Percentiles rank a stretch among this genome's conserved stretches.
These are phyloP conservation scores for Seira ritae DNA, from an alignment of 2,888 invertebrate genomes.

Conservation along the genomic window DNA sequence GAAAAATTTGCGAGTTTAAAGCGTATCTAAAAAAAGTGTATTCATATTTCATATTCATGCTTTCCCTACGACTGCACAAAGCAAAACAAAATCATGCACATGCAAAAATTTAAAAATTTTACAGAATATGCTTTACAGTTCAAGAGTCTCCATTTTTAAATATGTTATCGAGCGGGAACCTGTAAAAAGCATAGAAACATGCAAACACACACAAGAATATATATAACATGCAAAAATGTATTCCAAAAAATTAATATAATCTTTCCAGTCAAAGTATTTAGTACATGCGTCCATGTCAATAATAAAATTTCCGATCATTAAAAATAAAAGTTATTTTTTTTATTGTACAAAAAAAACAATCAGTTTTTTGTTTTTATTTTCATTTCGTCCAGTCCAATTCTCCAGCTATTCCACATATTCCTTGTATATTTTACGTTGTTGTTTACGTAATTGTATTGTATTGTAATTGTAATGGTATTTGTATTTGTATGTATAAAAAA, in stretches of 20 bases:
- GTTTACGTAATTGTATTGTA: background rate
- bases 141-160: too few relatives aligned
- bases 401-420: background rate
- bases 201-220: background rate
- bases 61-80: background rate
- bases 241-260: background rate
- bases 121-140: too few relatives aligned
- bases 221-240: slow-evolving; percentile 4
- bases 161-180: background rate
- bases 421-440: background rate
- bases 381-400: slow-evolving; percentile 2
- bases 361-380: background rate
- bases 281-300: background rate
- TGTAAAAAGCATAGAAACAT: slow-evolving; percentile 13
- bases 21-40: too few relatives aligned
- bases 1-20: too few relatives aligned
- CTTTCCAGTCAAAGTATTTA: too few relatives aligned
- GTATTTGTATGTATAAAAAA: too few relatives aligned
- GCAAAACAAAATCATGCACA: background rate
- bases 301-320: background rate
- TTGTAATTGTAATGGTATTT: background rate
- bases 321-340: slow-evolving; percentile 1
- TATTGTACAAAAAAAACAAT: slow-evolving; percentile 7
- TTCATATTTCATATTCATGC: background rate
- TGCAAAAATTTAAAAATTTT: background rate